phyloP scores from a whole-genome alignment of 2,797 vertebrate genomes.

The Lithobates pipiens region DNA sequence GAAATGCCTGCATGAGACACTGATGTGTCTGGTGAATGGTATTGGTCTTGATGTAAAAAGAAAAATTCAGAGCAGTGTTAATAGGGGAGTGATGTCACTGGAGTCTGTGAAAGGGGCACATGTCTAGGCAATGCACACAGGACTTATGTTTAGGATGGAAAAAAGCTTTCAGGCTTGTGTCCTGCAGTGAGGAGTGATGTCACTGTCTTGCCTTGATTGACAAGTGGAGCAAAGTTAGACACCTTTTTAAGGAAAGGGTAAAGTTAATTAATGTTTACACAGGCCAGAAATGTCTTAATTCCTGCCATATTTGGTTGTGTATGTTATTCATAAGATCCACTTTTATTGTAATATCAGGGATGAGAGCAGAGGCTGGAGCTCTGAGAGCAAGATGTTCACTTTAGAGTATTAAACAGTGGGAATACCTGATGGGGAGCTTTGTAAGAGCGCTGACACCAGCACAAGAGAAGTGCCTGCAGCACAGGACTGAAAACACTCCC shows the following conservation, averaged over 20 bases:
- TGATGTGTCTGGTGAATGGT: conserved; percentile 3
- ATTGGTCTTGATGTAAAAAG: conserved; percentile 6
- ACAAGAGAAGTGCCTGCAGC: conserved; percentile 52
- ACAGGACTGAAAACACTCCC: conserved; percentile 52
- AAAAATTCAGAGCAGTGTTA: conserved; percentile 33
- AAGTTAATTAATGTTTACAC: conserved; percentile 29
- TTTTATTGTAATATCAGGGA: not conserved
- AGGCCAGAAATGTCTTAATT: conserved; percentile 28
- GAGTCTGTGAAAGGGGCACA: conserved; percentile 8
- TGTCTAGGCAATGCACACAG: conserved; percentile 5
- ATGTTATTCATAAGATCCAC: conserved; percentile 8
- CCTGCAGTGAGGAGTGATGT: conserved; percentile 38
- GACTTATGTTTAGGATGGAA: conserved; percentile 38
- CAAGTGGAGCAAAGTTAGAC: conserved; percentile 17
- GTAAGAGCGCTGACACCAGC: conserved; percentile 57
- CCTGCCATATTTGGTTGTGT: conserved; percentile 3
- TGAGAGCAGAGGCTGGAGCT: not conserved
- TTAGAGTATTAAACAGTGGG: conserved; percentile 13
- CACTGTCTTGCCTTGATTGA: conserved; percentile 41
- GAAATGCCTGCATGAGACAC: not conserved
- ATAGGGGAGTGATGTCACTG: conserved; percentile 33
- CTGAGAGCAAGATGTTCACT: conserved; percentile 3
- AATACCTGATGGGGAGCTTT: conserved; percentile 42
- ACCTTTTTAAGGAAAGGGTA: conserved; percentile 25
- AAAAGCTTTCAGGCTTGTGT: conserved; percentile 24